Percentiles rank a stretch among this genome's conserved stretches.
Evolutionary conservation across 2,113 vertebrate genomes (phyloP).

Genomic region (Podilymbus podiceps): DNA sequence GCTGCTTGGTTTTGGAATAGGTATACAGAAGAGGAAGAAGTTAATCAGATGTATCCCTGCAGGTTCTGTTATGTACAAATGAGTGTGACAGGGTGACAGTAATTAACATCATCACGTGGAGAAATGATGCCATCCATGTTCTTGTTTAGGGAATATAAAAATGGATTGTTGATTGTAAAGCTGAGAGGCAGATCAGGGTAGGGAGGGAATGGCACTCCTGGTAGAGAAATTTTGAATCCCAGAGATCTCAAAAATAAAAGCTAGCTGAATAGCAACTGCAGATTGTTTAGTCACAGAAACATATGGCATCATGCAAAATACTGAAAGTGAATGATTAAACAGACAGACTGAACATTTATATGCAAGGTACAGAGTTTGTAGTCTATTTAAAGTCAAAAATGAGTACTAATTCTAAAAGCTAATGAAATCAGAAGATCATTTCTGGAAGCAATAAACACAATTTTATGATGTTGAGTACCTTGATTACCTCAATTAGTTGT

Average conservation of each 20-base stretch:
- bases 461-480: conserved; percentile 24
- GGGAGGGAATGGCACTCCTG: background rate
- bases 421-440: conserved; percentile 64
- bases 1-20: background rate
- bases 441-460: conserved; percentile 31
- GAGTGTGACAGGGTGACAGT: background rate
- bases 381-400: conserved; percentile 61
- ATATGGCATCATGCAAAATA: conserved; percentile 69
- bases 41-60: background rate
- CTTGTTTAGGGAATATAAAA: background rate
- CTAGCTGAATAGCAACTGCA: conserved; percentile 54
- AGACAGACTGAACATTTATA: conserved; percentile 60
- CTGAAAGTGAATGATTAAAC: conserved; percentile 64
- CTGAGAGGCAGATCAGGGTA: background rate
- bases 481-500: conserved; percentile 51
- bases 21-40: background rate
- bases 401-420: conserved; percentile 57
- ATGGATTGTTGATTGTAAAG: background rate
- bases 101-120: conserved; percentile 2
- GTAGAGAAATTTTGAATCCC: conserved; percentile 27
- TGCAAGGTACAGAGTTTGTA: conserved; percentile 37
- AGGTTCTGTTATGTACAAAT: background rate
- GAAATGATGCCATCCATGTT: background rate
- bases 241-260: conserved; percentile 62
- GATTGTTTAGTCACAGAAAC: conserved; percentile 59